Evolutionary conservation across 2,113 vertebrate genomes (phyloP).

Genomic region (Peucedramus taeniatus): DNA sequence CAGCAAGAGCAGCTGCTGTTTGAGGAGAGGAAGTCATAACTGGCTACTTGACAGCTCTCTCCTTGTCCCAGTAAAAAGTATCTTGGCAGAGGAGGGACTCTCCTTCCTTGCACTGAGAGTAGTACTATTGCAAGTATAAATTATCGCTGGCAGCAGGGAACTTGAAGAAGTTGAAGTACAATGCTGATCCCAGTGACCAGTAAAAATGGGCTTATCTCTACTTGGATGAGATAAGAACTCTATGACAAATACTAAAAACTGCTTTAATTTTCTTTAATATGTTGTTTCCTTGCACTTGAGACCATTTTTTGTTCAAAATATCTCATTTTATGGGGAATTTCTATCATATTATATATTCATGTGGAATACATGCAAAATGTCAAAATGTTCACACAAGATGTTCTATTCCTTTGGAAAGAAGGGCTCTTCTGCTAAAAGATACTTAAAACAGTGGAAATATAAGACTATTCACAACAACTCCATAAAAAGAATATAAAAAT

Average conservation of each 20-base stretch:
- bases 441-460: background rate
- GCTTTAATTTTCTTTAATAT: background rate
- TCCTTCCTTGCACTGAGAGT: background rate
- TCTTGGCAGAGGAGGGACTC: background rate
- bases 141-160: fast-evolving
- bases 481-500: background rate
- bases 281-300: background rate
- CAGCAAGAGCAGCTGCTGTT: background rate
- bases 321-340: background rate
- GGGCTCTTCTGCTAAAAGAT: background rate
- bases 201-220: background rate
- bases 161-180: background rate
- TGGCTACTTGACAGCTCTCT: background rate
- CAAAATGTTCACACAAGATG: background rate
- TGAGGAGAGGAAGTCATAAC: background rate
- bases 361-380: background rate
- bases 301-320: background rate
- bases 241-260: background rate
- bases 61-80: background rate
- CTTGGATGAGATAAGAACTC: background rate
- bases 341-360: background rate
- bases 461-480: background rate
- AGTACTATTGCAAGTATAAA: background rate
- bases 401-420: background rate
- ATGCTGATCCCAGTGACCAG: background rate